These are phyloP conservation scores for Myzus persicae DNA, from an alignment of 1,140 invertebrate genomes.

Conservation along the genomic window DNA sequence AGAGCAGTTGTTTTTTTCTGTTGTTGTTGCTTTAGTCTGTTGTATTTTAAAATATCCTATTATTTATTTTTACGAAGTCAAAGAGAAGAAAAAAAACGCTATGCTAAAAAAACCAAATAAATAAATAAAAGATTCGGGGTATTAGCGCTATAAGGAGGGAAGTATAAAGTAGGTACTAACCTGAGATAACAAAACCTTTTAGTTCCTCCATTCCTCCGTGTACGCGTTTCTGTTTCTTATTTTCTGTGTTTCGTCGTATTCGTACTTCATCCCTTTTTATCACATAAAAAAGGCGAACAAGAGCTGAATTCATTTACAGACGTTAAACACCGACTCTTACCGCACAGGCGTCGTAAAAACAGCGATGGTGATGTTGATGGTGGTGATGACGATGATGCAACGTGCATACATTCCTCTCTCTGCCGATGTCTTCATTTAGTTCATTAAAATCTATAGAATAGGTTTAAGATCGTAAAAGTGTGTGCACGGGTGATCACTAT, in stretches of 20 bases:
- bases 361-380: no score
- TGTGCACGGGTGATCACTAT: background rate
- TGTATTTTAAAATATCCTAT: background rate
- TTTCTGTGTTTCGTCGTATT: background rate
- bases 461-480: background rate
- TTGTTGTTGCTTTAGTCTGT: background rate
- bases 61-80: slow-evolving; percentile 26
- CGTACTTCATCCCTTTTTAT: background rate
- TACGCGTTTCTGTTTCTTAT: background rate
- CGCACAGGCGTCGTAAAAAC: background rate
- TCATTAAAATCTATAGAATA: no score
- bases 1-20: background rate
- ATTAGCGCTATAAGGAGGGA: background rate
- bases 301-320: background rate
- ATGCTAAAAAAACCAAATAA: slow-evolving; percentile 20
- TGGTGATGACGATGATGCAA: background rate
- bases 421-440: no score
- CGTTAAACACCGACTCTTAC: background rate
- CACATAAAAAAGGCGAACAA: background rate
- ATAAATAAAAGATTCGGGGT: slow-evolving; percentile 48
- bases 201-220: background rate
- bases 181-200: slow-evolving; percentile 40
- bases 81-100: background rate
- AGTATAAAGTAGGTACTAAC: background rate
- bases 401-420: background rate